Conservation (phyloP, 2,797 vertebrate genomes). For the Ataeniobius toweri region DNA sequence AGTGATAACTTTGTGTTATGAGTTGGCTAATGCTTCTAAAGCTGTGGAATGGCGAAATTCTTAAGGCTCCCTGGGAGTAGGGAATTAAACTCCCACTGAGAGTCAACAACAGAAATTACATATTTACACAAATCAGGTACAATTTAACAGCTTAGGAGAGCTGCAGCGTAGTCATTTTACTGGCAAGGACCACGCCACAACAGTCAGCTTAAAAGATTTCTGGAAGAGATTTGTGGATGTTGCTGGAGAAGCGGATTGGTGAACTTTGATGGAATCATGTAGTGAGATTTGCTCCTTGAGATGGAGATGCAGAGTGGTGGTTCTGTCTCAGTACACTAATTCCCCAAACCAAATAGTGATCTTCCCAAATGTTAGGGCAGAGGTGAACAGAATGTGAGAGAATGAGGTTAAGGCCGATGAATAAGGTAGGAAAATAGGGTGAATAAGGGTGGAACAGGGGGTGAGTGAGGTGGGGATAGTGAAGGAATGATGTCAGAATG, state of each 20-base stretch:
- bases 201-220: conserved; percentile 2
- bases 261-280: background rate
- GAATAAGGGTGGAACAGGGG: background rate
- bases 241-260: background rate
- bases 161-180: conserved; percentile 12
- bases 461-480: background rate
- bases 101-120: conserved; percentile 44
- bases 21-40: conserved; percentile 25
- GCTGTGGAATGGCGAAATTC: conserved; percentile 30
- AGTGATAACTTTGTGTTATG: conserved; percentile 38
- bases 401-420: too few relatives aligned
- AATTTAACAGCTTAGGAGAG: conserved; percentile 36
- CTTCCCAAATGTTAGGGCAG: background rate
- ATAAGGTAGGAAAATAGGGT: background rate
- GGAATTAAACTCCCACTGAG: conserved; percentile 14
- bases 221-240: background rate
- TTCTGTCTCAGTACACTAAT: background rate
- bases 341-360: background rate
- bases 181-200: background rate
- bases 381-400: background rate
- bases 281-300: background rate
- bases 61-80: conserved; percentile 20
- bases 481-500: background rate
- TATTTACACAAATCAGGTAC: conserved; percentile 26
- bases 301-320: background rate